Conservation (phyloP, 92 coral and sea anemone species). For the Micromussa lordhowensis region DNA sequence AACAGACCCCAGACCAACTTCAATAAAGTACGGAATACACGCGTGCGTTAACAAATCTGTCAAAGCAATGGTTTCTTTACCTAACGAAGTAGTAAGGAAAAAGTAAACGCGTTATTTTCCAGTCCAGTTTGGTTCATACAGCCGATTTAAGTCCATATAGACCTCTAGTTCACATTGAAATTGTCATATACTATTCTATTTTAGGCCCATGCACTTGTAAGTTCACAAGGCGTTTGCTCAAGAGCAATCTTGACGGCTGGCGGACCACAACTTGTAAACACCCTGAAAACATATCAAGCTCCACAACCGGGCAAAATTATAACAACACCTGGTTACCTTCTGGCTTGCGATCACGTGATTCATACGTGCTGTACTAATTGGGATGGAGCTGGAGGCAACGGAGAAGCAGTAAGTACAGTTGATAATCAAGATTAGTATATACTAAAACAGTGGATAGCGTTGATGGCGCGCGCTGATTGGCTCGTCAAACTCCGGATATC, state of each 20-base stretch:
- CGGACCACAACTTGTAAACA: conserved; percentile 41
- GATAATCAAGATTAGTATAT: too few species aligned
- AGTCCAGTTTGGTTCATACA: too few species aligned
- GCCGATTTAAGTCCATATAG: neutral
- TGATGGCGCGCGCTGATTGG: too few species aligned
- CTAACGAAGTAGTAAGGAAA: too few species aligned
- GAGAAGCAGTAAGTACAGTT: conserved; percentile 9
- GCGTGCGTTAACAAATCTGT: too few species aligned
- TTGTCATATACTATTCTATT: conserved; percentile 3
- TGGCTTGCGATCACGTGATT: conserved; percentile 65
- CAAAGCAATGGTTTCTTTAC: too few species aligned
- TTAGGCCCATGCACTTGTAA: conserved; percentile 55
- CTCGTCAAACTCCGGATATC: too few species aligned
- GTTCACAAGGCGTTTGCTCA: conserved; percentile 49
- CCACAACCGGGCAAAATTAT: conserved; percentile 45
- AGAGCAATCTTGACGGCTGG: conserved; percentile 51
- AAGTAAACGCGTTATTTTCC: too few species aligned
- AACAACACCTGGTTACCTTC: conserved; percentile 47
- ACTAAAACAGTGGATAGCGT: too few species aligned
- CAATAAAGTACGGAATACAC: too few species aligned
- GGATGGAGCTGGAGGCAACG: conserved; percentile 8
- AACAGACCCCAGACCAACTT: too few species aligned
- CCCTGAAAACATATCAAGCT: neutral
- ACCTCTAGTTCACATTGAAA: neutral
- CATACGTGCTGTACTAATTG: conserved; percentile 54